Conservation (phyloP, 2,113 vertebrate genomes). For the Brachyistius frenatus region DNA sequence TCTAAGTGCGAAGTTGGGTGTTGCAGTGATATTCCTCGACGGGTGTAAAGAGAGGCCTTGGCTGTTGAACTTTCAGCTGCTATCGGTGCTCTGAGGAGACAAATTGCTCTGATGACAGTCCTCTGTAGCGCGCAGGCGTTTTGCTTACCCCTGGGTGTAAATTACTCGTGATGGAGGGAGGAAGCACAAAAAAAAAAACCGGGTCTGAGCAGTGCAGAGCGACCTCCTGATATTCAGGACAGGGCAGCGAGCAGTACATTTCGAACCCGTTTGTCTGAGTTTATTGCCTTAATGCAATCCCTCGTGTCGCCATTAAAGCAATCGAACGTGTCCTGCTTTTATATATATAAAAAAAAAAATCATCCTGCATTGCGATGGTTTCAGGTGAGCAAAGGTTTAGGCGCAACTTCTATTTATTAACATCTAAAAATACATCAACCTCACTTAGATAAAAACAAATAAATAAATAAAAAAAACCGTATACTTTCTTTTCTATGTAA, state of each 20-base stretch:
- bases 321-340: too few relatives aligned
- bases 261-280: too few relatives aligned
- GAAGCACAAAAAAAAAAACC: constrained; percentile 2
- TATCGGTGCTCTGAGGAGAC: constrained; percentile 50
- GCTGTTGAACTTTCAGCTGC: constrained; percentile 40
- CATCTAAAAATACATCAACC: too few relatives aligned
- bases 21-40: neutral
- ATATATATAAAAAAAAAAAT: too few relatives aligned
- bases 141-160: constrained; percentile 50
- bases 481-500: constrained; percentile 4
- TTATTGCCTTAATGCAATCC: too few relatives aligned
- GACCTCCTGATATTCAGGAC: neutral
- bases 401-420: too few relatives aligned
- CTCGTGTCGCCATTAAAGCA: too few relatives aligned
- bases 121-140: constrained; percentile 14
- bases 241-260: neutral
- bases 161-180: constrained; percentile 46
- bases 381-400: too few relatives aligned
- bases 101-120: constrained; percentile 68
- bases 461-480: too few relatives aligned
- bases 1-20: neutral
- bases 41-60: constrained; percentile 22
- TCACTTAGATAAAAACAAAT: too few relatives aligned
- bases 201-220: neutral
- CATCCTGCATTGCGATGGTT: too few relatives aligned